Evolutionary conservation across 2,113 vertebrate species (phyloP).

Genomic region (Trichomycterus rosablanca): DNA sequence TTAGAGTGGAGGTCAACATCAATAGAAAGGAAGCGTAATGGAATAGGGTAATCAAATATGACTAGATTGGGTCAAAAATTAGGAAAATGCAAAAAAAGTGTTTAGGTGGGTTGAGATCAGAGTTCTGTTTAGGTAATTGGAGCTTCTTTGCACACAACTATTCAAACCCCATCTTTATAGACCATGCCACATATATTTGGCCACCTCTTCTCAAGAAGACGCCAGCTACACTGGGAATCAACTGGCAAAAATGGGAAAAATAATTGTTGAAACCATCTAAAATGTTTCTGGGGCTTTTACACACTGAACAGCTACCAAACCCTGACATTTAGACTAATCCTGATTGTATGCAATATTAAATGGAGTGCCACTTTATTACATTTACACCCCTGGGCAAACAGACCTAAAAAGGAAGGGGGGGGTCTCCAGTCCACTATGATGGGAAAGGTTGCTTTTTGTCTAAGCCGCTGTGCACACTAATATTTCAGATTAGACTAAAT

Average conservation of each 20-base stretch:
- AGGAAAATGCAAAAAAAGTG: too few relatives aligned
- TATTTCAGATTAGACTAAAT: conserved; percentile 57
- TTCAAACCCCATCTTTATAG: too few relatives aligned
- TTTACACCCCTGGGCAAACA: conserved; percentile 37
- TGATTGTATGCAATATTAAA: conserved; percentile 53
- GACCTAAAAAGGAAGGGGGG: background rate
- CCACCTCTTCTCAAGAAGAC: too few relatives aligned
- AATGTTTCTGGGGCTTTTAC: conserved; percentile 12
- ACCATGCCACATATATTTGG: too few relatives aligned
- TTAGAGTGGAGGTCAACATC: too few relatives aligned
- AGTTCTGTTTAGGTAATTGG: too few relatives aligned
- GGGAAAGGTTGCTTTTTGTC: conserved; percentile 52
- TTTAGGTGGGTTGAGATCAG: too few relatives aligned
- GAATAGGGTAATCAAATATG: too few relatives aligned
- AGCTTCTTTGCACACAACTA: too few relatives aligned
- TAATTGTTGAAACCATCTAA: conserved; percentile 2
- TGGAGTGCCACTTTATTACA: conserved; percentile 43
- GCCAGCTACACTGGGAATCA: conserved; percentile 5
- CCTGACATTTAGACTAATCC: conserved; percentile 66
- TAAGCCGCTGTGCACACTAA: conserved; percentile 19
- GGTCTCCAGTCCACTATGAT: conserved; percentile 50
- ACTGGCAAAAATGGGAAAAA: conserved; percentile 25
- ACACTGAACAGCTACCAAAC: conserved; percentile 18
- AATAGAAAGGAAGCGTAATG: too few relatives aligned
- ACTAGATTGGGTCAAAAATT: too few relatives aligned